Evolutionary conservation across 2,888 invertebrate species (phyloP).

Genomic region (Hoplodrina ambigua): DNA sequence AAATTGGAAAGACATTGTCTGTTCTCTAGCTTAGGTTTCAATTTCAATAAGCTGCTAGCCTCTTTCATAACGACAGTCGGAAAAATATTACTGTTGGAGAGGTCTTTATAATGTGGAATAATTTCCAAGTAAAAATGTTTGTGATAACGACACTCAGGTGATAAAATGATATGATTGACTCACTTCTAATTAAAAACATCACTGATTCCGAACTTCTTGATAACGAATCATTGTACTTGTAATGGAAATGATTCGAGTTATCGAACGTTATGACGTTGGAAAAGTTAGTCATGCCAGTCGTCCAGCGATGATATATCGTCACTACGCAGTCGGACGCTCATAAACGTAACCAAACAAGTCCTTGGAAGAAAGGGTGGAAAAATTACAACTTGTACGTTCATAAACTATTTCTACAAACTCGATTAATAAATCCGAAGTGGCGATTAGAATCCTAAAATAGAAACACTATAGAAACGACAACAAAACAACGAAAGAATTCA

Average conservation of each 20-base stretch:
- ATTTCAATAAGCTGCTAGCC: neutral
- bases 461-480: conserved; percentile 50
- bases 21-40: conserved; percentile 1
- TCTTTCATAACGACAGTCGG: neutral
- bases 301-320: neutral
- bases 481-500: conserved; percentile 49
- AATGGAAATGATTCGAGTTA: conserved; percentile 2
- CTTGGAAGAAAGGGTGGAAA: conserved; percentile 8
- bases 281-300: neutral
- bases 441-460: conserved; percentile 57
- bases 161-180: conserved; percentile 5
- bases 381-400: conserved; percentile 16
- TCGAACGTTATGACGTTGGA: neutral
- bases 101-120: neutral
- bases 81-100: neutral
- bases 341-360: neutral
- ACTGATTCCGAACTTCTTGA: conserved; percentile 17
- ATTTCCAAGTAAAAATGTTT: neutral
- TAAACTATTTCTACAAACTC: conserved; percentile 35
- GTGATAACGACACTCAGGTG: conserved; percentile 10
- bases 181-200: conserved; percentile 15
- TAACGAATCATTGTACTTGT: neutral
- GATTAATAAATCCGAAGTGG: conserved; percentile 40
- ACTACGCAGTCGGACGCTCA: neutral
- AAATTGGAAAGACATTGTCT: conserved; percentile 18